Percentiles rank a stretch among this genome's conserved stretches.
phyloP scores from a whole-genome alignment of 2,888 invertebrate genomes.

The Acrocyrtus sp. region DNA sequence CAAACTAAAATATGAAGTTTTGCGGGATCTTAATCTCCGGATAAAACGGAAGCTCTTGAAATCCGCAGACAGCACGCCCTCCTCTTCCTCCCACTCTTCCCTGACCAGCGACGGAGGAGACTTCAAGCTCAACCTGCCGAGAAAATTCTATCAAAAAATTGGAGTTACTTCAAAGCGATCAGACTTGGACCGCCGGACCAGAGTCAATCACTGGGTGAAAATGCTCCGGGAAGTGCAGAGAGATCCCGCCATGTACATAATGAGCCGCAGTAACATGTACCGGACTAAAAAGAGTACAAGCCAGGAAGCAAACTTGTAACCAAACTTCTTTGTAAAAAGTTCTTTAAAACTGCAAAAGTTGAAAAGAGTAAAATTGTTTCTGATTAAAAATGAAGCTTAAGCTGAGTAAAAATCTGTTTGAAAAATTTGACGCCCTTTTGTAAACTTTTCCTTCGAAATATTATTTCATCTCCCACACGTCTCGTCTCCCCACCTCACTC shows the following conservation, averaged over 20 bases:
- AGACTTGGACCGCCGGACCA: conserved; percentile 13
- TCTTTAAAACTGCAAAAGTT: too few relatives aligned
- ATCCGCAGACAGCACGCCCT: background rate
- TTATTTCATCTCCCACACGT: too few relatives aligned
- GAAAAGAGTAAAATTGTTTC: background rate
- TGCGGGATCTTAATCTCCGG: conserved; percentile 23
- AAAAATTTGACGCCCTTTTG: too few relatives aligned
- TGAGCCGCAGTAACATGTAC: too few relatives aligned
- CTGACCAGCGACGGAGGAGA: conserved; percentile 38
- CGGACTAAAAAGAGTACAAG: too few relatives aligned
- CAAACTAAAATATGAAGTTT: conserved; percentile 15
- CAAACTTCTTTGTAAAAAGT: too few relatives aligned
- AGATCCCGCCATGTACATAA: conserved; percentile 5
- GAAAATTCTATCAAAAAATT: conserved; percentile 30
- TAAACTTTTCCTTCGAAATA: too few relatives aligned
- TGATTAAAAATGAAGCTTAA: too few relatives aligned
- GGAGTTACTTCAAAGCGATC: conserved; percentile 4
- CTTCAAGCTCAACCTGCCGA: conserved; percentile 28
- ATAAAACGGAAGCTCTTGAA: conserved; percentile 7
- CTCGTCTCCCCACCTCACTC: too few relatives aligned
- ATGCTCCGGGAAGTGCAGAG: background rate
- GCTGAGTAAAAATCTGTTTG: too few relatives aligned
- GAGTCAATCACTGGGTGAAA: background rate
- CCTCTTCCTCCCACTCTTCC: conserved; percentile 13
- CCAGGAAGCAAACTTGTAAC: too few relatives aligned